Percentiles rank a stretch among this genome's conserved stretches.
Evolutionary conservation across 2,888 invertebrate genomes (phyloP).

Genomic region (Amphipyra tragopoginis): DNA sequence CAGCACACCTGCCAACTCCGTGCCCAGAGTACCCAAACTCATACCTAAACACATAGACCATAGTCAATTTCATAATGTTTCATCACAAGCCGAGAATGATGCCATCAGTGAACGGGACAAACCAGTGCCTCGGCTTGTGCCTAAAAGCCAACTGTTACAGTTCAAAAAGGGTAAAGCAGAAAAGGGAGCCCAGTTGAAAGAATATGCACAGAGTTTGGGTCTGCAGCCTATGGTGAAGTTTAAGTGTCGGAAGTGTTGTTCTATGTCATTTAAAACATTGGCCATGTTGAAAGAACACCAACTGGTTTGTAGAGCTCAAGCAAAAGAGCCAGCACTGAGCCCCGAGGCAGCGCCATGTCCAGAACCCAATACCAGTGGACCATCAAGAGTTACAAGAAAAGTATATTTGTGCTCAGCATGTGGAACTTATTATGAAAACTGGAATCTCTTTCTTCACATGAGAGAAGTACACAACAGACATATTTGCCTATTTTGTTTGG

Average conservation of each 20-base stretch:
- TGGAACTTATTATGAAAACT: slow-evolving; percentile 95
- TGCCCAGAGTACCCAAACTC: slow-evolving; percentile 80
- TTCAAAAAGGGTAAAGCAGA: slow-evolving; percentile 85
- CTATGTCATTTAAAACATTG: slow-evolving; percentile 91
- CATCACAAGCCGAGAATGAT: slow-evolving; percentile 71
- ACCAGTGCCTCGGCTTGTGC: slow-evolving; percentile 85
- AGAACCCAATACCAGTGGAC: slow-evolving; percentile 77
- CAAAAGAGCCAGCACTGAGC: slow-evolving; percentile 80
- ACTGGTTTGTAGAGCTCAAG: slow-evolving; percentile 89
- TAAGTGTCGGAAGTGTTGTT: slow-evolving; percentile 93
- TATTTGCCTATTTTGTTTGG: slow-evolving; percentile 95
- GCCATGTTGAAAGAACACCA: slow-evolving; percentile 93
- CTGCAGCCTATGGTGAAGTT: slow-evolving; percentile 93
- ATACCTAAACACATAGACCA: slow-evolving; percentile 79
- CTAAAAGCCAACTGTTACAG: slow-evolving; percentile 84
- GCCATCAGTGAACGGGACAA: slow-evolving; percentile 81
- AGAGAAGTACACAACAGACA: slow-evolving; percentile 94
- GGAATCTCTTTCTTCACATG: slow-evolving; percentile 96
- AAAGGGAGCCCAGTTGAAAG: slow-evolving; percentile 84
- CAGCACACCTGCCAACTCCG: slow-evolving; percentile 65
- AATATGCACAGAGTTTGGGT: slow-evolving; percentile 93
- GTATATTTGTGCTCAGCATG: slow-evolving; percentile 95
- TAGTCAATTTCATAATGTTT: slow-evolving; percentile 79
- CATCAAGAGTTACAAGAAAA: slow-evolving; percentile 92
- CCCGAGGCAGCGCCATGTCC: slow-evolving; percentile 78